Conservation (phyloP, 2,113 vertebrate genomes). For the Limnothrissa miodon region DNA sequence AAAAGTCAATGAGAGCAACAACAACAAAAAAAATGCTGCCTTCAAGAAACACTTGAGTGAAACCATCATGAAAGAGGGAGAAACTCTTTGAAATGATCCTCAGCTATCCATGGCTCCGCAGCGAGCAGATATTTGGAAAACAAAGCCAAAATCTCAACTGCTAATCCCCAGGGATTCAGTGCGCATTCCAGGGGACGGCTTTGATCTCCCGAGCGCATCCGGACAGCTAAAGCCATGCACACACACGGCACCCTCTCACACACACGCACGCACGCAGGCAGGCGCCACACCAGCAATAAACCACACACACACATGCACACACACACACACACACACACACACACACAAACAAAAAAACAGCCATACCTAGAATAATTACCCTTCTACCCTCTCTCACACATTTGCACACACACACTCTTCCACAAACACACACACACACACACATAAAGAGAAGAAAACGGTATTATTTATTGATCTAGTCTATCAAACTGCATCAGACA, state of each 20-base stretch:
- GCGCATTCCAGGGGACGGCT: conserved; percentile 67
- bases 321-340: conserved; percentile 22
- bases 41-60: conserved; percentile 43
- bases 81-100: conserved; percentile 57
- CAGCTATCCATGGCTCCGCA: conserved; percentile 52
- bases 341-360: no score
- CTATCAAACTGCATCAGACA: neutral
- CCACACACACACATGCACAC: conserved; percentile 10
- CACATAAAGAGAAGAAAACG: neutral
- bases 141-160: conserved; percentile 65
- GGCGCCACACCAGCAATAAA: conserved; percentile 17
- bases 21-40: neutral
- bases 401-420: no score
- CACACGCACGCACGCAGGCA: conserved; percentile 19
- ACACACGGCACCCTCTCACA: conserved; percentile 42
- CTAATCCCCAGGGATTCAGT: conserved; percentile 68
- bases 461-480: neutral
- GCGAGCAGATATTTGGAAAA: conserved; percentile 63
- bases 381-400: neutral
- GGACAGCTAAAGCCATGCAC: conserved; percentile 60
- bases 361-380: neutral
- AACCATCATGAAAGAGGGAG: conserved; percentile 16
- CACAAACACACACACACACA: no score
- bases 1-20: conserved; percentile 41
- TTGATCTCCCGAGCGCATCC: conserved; percentile 72